Base-by-base conservation (phyloP, 2,113 vertebrate genomes). In the Perca fluviatilis region DNA sequence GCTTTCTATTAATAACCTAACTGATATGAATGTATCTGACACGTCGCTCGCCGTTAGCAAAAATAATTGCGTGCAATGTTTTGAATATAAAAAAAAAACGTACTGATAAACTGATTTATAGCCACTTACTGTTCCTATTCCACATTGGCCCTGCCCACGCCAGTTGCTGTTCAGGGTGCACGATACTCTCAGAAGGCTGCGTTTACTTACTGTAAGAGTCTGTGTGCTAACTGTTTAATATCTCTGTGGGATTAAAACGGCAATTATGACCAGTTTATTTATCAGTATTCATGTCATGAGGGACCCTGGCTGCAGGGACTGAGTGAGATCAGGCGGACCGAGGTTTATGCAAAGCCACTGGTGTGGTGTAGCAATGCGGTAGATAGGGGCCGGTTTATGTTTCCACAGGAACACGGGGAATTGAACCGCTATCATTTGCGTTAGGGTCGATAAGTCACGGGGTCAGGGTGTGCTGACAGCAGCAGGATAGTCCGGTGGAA, bases 391-490 rank as follows among this genome's bases (percentile, higher is more conserved):
- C 14, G 78, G 82, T 69, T 86, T 90, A 27, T 71, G 68, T 93
- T 91, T 91, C 88, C 82, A 78, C n/a, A 40, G 71, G 70, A 85
- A 67, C 64, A 11, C 68, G 40, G 57, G 66, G 64, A 70, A 83
- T 80, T 86, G 88, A 89, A 89, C 65, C 80, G 81, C 88, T 86
- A 84, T 93, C 91, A 88, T 91, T 92, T 88, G 83, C 87, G 77
- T 89, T 77, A 12, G 79, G 86, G 82, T 91, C 93, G 91, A 93
- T 92, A 86, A 87, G 90, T 88, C 89, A 85, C 56, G 58, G 86
- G 88, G 90, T 92, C 88, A 75, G 14, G 82, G 75, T 78, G 74
- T 90, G 90, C 90, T 92, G 92, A 93, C 91, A 88, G 83, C 82
- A 77, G 89, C 90, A 87, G 83, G 62, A 87, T 79, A 27, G 71